These are phyloP conservation scores for Aphrophora alni DNA, from an alignment of 2,888 invertebrate species.

Conservation along the genomic window DNA sequence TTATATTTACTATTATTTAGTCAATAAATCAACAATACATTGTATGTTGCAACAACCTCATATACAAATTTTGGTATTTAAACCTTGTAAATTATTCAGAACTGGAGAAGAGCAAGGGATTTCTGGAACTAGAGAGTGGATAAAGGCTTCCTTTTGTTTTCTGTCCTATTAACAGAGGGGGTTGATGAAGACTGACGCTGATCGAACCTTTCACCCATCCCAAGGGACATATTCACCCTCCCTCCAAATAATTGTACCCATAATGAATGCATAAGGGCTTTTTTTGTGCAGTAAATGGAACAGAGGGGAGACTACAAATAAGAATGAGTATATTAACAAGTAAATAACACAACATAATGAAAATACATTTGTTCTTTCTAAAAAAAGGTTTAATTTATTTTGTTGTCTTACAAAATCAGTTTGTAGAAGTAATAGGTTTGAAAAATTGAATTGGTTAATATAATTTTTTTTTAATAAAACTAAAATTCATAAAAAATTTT, in stretches of 20 bases:
- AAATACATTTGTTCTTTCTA: neutral
- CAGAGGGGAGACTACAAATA: neutral
- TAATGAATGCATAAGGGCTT: slow-evolving; percentile 6
- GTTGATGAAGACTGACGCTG: slow-evolving; percentile 5
- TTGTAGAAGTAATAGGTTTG: too few species aligned
- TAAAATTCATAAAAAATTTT: too few species aligned
- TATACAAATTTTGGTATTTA: too few species aligned
- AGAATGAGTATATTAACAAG: neutral
- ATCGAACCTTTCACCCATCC: slow-evolving; percentile 6
- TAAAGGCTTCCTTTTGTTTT: neutral
- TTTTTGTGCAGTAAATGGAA: neutral
- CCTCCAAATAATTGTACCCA: slow-evolving; percentile 2
- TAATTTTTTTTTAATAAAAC: too few species aligned
- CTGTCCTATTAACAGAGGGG: neutral
- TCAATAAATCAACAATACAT: too few species aligned
- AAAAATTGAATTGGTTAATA: too few species aligned
- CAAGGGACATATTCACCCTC: neutral
- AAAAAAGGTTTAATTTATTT: too few species aligned
- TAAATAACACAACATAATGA: neutral
- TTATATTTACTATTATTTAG: too few species aligned
- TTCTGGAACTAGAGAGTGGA: neutral
- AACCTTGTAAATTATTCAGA: too few species aligned
- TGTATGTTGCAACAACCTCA: too few species aligned
- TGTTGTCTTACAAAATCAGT: too few species aligned
- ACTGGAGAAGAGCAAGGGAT: too few species aligned